Percentiles rank a stretch among this genome's conserved stretches.
phyloP scores from a whole-genome alignment of 2,888 invertebrate species.

The Yponomeuta malinellus region DNA sequence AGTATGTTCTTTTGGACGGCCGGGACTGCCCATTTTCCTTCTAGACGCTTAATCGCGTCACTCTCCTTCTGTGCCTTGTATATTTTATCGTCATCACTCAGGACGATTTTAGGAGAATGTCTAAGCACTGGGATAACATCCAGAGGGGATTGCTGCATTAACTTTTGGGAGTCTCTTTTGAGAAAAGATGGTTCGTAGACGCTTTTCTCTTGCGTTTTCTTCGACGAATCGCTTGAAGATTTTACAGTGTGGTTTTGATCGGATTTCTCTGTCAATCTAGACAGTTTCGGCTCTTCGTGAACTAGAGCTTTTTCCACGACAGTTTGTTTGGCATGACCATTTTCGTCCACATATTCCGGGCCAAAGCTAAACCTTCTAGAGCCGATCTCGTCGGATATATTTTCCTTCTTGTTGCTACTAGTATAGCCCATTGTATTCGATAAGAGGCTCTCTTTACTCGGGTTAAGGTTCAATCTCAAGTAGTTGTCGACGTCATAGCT shows the following conservation, averaged over 20 bases:
- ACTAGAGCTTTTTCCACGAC: constrained; percentile 37
- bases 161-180: constrained; percentile 23
- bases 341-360: neutral
- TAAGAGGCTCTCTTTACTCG: constrained; percentile 34
- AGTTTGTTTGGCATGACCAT: constrained; percentile 22
- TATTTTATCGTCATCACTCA: constrained; percentile 20
- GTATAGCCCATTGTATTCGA: constrained; percentile 15
- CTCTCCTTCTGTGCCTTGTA: constrained; percentile 30
- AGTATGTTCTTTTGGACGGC: constrained; percentile 79
- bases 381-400: neutral
- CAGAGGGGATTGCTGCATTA: constrained; percentile 25
- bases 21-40: constrained; percentile 75
- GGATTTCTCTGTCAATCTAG: neutral
- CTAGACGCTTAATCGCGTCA: constrained; percentile 57
- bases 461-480: constrained; percentile 54
- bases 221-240: neutral
- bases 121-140: constrained; percentile 74
- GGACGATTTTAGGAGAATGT: constrained; percentile 53
- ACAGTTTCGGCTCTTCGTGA: constrained; percentile 30
- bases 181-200: constrained; percentile 26
- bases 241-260: neutral
- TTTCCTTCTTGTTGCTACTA: constrained; percentile 16
- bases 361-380: constrained; percentile 11
- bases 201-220: constrained; percentile 14
- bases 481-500: constrained; percentile 64